A percentile compares a stretch with the other conserved stretches of the same genome.
Conservation (phyloP, 2,113 vertebrate genomes). For the Paratilapia polleni region DNA sequence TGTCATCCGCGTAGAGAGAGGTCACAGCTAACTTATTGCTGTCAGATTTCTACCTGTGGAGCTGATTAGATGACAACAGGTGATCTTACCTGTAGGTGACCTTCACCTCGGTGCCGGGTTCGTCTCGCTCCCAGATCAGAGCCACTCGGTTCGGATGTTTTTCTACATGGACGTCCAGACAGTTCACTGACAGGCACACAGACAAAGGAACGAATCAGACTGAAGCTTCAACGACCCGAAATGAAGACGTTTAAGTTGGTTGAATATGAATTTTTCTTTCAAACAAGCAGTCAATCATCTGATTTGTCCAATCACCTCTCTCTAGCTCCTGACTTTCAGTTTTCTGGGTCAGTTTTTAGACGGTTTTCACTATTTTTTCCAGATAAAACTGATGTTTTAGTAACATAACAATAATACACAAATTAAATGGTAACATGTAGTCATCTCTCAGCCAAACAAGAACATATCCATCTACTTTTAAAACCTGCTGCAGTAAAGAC, state of each 20-base stretch:
- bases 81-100: slow-evolving; percentile 88
- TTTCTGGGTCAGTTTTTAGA: too few relatives aligned
- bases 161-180: slow-evolving; percentile 87
- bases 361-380: too few relatives aligned
- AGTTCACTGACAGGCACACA: slow-evolving; percentile 83
- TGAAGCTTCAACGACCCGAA: not conserved
- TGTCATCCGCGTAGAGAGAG: not conserved
- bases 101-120: slow-evolving; percentile 87
- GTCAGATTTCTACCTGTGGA: not conserved
- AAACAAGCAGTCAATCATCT: too few relatives aligned
- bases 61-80: not conserved
- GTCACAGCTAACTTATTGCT: not conserved
- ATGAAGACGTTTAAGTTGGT: not conserved
- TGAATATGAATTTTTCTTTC: too few relatives aligned
- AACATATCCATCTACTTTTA: too few relatives aligned
- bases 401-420: too few relatives aligned
- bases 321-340: too few relatives aligned
- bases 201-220: not conserved
- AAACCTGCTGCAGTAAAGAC: too few relatives aligned
- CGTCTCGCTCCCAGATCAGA: slow-evolving; percentile 93
- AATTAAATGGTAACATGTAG: too few relatives aligned
- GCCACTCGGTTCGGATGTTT: slow-evolving; percentile 85
- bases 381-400: too few relatives aligned
- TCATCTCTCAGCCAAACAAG: too few relatives aligned
- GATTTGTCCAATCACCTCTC: too few relatives aligned